phyloP scores from a whole-genome alignment of 2,888 invertebrate genomes.

The Plebejus melissa region DNA sequence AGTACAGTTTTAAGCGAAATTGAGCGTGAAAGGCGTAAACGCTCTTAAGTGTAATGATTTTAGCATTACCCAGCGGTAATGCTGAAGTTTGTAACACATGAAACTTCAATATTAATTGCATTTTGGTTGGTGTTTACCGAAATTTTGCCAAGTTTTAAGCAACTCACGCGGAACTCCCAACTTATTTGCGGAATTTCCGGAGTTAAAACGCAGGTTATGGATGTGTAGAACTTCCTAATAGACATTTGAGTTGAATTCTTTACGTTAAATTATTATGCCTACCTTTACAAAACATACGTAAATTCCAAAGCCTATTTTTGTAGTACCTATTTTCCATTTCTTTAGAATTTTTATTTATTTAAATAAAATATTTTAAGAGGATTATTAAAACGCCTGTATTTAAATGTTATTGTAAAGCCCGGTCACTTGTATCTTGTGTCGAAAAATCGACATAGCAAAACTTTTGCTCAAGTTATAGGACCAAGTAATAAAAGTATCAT shows the following conservation, averaged over 20 bases:
- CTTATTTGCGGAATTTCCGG: constrained; percentile 1
- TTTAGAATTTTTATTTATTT: background rate
- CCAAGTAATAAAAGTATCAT: too few relatives aligned
- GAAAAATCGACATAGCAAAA: too few relatives aligned
- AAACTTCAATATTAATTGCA: constrained; percentile 6
- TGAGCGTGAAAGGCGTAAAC: too few relatives aligned
- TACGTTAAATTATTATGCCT: background rate
- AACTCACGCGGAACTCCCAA: constrained; percentile 3
- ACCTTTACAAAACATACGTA: background rate
- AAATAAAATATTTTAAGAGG: background rate
- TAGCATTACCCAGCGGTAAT: background rate
- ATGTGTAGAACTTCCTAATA: background rate
- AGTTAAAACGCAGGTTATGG: background rate
- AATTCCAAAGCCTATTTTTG: background rate
- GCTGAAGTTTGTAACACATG: constrained; percentile 12
- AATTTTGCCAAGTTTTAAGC: constrained; percentile 13
- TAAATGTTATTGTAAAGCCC: too few relatives aligned
- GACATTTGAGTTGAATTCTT: background rate
- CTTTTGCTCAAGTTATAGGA: too few relatives aligned
- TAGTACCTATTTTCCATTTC: background rate
- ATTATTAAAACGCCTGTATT: background rate
- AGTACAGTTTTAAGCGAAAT: too few relatives aligned
- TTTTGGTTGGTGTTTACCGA: constrained; percentile 17
- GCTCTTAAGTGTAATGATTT: background rate
- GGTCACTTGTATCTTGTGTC: too few relatives aligned